Evolutionary conservation across 2,113 vertebrate species (phyloP).

Genomic region (Octodon degus): DNA sequence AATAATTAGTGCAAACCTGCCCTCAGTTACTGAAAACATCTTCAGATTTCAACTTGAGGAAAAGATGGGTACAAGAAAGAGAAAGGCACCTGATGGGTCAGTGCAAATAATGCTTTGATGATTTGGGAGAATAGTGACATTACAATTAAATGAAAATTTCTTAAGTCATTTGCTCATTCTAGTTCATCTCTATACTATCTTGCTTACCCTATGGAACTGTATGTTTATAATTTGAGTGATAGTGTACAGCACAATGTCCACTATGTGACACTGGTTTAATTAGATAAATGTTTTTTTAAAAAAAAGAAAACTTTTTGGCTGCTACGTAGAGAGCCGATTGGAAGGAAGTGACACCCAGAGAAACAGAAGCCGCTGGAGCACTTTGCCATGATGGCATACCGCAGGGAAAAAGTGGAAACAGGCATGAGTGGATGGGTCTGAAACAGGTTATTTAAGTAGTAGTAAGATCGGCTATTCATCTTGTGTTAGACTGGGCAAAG

Average conservation of each 20-base stretch:
- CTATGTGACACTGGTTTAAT: neutral
- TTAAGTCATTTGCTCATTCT: neutral
- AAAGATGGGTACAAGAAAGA: constrained; percentile 18
- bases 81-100: neutral
- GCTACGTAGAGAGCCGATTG: neutral
- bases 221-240: neutral
- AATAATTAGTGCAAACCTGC: neutral
- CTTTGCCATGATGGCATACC: neutral
- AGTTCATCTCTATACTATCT: neutral
- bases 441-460: neutral
- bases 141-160: constrained; percentile 43
- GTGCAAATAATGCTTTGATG: neutral
- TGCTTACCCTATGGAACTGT: constrained; percentile 8
- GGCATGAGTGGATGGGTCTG: neutral
- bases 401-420: neutral
- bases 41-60: neutral
- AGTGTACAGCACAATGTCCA: neutral
- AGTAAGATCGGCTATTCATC: neutral
- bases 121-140: neutral
- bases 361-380: neutral
- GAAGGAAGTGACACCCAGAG: neutral
- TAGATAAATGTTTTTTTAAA: neutral
- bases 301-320: neutral
- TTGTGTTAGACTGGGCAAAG: neutral
- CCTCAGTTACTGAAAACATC: neutral